Percentiles rank a stretch among this genome's conserved stretches.
Evolutionary conservation across 2,888 invertebrate genomes (phyloP).

Genomic region (Eupithecia vulgata): DNA sequence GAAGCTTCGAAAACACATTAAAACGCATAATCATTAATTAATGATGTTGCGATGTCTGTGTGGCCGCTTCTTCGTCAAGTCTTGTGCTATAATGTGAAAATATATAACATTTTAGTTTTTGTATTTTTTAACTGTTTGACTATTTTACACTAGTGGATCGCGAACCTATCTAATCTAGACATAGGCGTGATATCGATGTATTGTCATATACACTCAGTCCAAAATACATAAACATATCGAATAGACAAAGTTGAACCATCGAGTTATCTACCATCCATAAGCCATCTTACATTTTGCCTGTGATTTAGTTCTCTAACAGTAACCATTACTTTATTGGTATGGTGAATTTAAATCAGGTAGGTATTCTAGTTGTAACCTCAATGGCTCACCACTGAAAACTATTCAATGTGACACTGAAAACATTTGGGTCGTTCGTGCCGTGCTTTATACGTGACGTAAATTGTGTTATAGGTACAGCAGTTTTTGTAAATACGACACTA

Average conservation of each 20-base stretch:
- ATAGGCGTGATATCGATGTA: background rate
- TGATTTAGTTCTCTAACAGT: background rate
- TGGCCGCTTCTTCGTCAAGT: too few relatives aligned
- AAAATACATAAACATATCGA: background rate
- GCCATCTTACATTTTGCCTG: background rate
- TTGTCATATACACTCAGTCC: background rate
- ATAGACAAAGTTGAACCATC: background rate
- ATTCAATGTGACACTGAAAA: constrained; percentile 37
- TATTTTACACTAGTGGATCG: background rate
- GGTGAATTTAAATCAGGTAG: background rate
- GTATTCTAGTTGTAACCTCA: background rate
- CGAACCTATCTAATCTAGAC: background rate
- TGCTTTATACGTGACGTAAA: constrained; percentile 27
- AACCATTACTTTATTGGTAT: constrained; percentile 5
- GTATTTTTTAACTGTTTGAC: background rate
- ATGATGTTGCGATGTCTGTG: too few relatives aligned
- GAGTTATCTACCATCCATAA: background rate
- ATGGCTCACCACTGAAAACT: constrained; percentile 27
- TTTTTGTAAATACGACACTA: constrained; percentile 5
- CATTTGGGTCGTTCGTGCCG: constrained; percentile 28
- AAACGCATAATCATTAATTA: too few relatives aligned
- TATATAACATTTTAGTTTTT: too few relatives aligned
- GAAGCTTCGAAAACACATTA: background rate
- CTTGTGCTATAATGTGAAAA: too few relatives aligned
- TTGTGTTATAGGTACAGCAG: constrained; percentile 14